Conservation (phyloP, 2,888 invertebrate genomes). For the Geophilus truncorum region DNA sequence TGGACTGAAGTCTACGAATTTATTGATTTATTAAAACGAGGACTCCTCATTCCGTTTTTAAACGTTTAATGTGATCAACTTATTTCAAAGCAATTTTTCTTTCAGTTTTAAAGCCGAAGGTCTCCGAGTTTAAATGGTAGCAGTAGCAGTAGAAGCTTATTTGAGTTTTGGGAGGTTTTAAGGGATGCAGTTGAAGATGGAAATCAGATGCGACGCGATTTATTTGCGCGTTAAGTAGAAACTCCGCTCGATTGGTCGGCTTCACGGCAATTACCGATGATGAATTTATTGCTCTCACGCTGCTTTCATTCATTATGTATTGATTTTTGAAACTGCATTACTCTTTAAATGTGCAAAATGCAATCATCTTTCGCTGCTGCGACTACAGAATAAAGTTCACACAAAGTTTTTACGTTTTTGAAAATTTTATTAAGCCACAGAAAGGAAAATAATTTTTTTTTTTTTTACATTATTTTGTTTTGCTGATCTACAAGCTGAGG, state of each 20-base stretch:
- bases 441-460: background rate
- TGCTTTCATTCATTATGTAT: background rate
- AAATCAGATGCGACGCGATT: too few species aligned
- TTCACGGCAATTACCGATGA: background rate
- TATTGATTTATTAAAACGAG: background rate
- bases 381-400: background rate
- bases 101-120: background rate
- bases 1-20: background rate
- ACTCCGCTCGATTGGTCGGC: constrained; percentile 14
- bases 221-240: background rate
- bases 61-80: background rate
- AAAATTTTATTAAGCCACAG: constrained; percentile 17
- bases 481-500: constrained; percentile 13
- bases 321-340: background rate
- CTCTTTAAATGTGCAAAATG: background rate
- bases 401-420: constrained; percentile 2
- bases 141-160: background rate
- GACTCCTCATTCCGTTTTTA: background rate
- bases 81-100: background rate
- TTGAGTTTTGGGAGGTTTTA: too few species aligned
- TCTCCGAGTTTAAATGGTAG: background rate
- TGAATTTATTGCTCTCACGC: background rate
- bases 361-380: background rate
- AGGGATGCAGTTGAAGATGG: too few species aligned
- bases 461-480: constrained; percentile 25